phyloP scores from a whole-genome alignment of 2,797 vertebrate species.

The Hoplostethus mediterraneus region DNA sequence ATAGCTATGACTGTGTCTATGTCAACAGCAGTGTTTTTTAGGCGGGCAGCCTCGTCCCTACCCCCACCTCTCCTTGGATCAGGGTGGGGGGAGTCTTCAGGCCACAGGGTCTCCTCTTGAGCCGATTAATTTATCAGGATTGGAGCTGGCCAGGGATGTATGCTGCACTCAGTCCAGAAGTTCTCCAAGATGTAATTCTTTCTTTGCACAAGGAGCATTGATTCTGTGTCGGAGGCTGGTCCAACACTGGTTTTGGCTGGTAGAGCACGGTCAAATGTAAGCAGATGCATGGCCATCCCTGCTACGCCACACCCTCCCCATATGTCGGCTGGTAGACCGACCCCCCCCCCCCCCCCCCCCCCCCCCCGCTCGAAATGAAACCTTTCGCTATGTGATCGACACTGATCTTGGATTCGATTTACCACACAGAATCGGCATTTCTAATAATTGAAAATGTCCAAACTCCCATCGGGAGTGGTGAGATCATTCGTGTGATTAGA shows the following conservation, averaged over 20 bases:
- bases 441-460: slow-evolving; percentile 11
- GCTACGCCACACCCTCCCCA: slow-evolving; percentile 62
- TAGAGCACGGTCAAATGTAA: slow-evolving; percentile 59
- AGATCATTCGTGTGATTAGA: slow-evolving; percentile 74
- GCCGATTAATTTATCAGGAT: slow-evolving; percentile 78
- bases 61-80: slow-evolving; percentile 43
- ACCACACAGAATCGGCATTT: background rate
- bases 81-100: slow-evolving; percentile 41
- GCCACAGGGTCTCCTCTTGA: slow-evolving; percentile 71
- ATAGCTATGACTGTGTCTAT: slow-evolving; percentile 37
- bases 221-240: slow-evolving; percentile 12
- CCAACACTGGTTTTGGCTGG: slow-evolving; percentile 30
- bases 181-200: slow-evolving; percentile 44
- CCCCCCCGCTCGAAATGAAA: background rate
- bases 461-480: slow-evolving; percentile 32
- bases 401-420: background rate
- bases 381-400: background rate
- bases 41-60: slow-evolving; percentile 40
- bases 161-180: slow-evolving; percentile 34
- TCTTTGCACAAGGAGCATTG: slow-evolving; percentile 22
- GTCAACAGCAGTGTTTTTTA: slow-evolving; percentile 56
- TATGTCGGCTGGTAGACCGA: slow-evolving; percentile 70
- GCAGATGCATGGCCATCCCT: slow-evolving; percentile 58
- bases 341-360: background rate
- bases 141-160: slow-evolving; percentile 58